These are phyloP conservation scores for Andrena flavipes DNA, from an alignment of 2,888 invertebrate genomes.

Conservation along the genomic window DNA sequence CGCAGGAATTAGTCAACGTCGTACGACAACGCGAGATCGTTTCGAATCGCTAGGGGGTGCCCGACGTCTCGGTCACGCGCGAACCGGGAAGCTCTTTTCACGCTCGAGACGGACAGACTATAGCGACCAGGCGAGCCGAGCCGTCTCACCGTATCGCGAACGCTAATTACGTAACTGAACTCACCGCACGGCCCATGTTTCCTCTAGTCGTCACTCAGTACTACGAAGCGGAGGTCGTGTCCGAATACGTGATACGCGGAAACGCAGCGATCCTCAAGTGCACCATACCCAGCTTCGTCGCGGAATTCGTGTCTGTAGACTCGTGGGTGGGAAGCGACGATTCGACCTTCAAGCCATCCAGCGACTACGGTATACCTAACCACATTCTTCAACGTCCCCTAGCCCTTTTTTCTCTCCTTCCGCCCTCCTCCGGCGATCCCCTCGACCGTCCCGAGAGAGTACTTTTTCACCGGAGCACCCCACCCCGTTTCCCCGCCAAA, in stretches of 20 bases:
- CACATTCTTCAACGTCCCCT: constrained; percentile 19
- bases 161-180: constrained; percentile 20
- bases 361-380: constrained; percentile 89
- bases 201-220: constrained; percentile 93
- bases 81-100: background rate
- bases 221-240: constrained; percentile 95
- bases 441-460: background rate
- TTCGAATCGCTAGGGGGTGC: constrained; percentile 26
- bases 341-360: constrained; percentile 89
- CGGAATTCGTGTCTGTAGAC: constrained; percentile 95
- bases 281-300: constrained; percentile 95
- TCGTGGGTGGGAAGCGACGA: constrained; percentile 90
- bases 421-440: background rate
- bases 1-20: constrained; percentile 64
- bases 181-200: constrained; percentile 14
- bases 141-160: background rate
- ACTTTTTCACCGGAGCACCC: constrained; percentile 28
- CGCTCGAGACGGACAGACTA: background rate
- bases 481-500: constrained; percentile 49
- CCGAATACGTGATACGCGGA: constrained; percentile 95
- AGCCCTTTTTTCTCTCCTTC: constrained; percentile 15
- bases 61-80: constrained; percentile 19
- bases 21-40: constrained; percentile 37
- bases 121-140: background rate
- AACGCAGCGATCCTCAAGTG: constrained; percentile 95